phyloP scores from a whole-genome alignment of 2,888 invertebrate species.

The Trissoscelio sp. region DNA sequence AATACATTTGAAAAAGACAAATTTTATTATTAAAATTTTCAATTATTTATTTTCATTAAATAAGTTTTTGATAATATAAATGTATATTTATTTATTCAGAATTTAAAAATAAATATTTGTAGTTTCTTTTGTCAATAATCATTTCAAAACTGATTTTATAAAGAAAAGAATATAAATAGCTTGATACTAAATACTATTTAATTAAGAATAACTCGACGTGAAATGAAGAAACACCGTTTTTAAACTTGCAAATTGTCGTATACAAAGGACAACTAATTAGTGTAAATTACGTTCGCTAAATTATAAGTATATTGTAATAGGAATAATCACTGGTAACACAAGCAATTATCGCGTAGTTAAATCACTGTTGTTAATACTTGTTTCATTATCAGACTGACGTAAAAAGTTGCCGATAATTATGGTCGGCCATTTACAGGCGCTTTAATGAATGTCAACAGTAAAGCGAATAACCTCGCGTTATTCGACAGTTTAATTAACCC shows the following conservation, averaged over 20 bases:
- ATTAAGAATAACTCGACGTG: too few species aligned
- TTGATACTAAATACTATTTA: too few species aligned
- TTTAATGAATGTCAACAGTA: slow-evolving; percentile 57
- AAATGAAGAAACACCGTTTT: background rate
- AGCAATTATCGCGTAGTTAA: slow-evolving; percentile 53
- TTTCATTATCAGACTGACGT: slow-evolving; percentile 25
- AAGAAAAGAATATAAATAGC: too few species aligned
- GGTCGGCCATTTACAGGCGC: slow-evolving; percentile 11
- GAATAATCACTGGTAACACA: slow-evolving; percentile 52
- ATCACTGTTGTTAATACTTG: slow-evolving; percentile 50
- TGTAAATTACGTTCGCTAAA: slow-evolving; percentile 33
- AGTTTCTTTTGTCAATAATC: too few species aligned
- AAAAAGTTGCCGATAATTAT: slow-evolving; percentile 54
- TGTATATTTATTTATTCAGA: too few species aligned
- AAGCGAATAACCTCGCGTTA: slow-evolving; percentile 25
- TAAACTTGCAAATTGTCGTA: background rate
- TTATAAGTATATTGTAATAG: slow-evolving; percentile 48
- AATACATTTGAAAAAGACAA: too few species aligned
- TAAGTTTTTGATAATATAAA: too few species aligned
- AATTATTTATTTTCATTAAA: too few species aligned
- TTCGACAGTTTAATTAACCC: slow-evolving; percentile 45
- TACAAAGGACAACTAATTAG: slow-evolving; percentile 58
- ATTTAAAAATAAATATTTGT: too few species aligned
- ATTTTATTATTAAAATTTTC: too few species aligned
- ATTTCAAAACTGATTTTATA: too few species aligned